These are phyloP conservation scores for Pantala flavescens DNA, from an alignment of 1,140 invertebrate genomes.

Conservation along the genomic window DNA sequence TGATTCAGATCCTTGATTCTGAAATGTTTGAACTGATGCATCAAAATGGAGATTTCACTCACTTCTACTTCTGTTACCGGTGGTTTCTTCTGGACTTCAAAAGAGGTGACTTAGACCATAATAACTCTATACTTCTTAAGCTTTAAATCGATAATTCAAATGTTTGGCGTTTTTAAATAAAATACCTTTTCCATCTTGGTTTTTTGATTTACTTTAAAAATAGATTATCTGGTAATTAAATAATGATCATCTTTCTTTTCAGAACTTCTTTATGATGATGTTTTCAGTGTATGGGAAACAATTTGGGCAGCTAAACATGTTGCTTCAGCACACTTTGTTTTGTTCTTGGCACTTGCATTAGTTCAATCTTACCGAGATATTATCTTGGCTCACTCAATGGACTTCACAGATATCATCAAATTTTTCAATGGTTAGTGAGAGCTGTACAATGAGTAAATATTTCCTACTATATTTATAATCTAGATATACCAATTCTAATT, in stretches of 20 bases:
- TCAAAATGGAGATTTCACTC: constrained; percentile 87
- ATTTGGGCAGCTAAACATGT: constrained; percentile 90
- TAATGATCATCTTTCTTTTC: constrained; percentile 22
- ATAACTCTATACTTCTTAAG: background rate
- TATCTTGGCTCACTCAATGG: constrained; percentile 89
- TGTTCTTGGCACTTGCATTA: constrained; percentile 85
- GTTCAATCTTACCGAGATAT: constrained; percentile 89
- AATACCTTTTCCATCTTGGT: constrained; percentile 46
- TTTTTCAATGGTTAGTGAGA: constrained; percentile 80
- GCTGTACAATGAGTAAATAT: background rate
- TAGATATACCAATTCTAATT: no score
- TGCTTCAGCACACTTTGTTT: constrained; percentile 76
- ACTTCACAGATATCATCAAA: constrained; percentile 95
- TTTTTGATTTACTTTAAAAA: constrained; percentile 39
- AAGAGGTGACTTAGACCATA: constrained; percentile 41
- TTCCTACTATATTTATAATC: no score
- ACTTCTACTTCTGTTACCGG: constrained; percentile 95
- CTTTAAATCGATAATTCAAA: background rate
- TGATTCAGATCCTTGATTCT: constrained; percentile 80
- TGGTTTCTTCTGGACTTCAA: constrained; percentile 79
- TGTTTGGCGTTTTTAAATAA: constrained; percentile 4
- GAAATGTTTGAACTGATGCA: constrained; percentile 92
- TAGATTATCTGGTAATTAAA: no score
- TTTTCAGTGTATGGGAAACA: constrained; percentile 87
- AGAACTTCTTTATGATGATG: constrained; percentile 84